A percentile compares a stretch with the other conserved stretches of the same genome.
phyloP scores from a whole-genome alignment of 2,113 vertebrate genomes.

The Gobius niger region DNA sequence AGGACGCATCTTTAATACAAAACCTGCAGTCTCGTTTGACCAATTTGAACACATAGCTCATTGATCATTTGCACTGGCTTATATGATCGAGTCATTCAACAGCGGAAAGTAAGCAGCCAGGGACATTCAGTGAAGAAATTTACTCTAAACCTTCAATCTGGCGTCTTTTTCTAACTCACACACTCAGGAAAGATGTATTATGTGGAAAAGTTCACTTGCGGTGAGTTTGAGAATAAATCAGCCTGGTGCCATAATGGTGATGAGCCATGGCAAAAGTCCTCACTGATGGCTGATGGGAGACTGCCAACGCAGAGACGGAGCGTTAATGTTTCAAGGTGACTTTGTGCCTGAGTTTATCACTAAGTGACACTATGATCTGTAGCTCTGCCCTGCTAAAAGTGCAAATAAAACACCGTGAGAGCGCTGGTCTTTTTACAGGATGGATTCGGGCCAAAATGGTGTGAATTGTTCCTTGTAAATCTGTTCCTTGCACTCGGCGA shows the following conservation, averaged over 20 bases:
- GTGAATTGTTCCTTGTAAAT: neutral
- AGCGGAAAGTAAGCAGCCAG: no score
- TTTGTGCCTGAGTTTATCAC: constrained; percentile 15
- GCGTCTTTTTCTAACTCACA: neutral
- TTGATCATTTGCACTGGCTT: no score
- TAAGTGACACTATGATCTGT: constrained; percentile 2
- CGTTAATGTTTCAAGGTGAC: constrained; percentile 38
- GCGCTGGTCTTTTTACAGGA: neutral
- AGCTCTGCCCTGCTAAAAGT: constrained; percentile 9
- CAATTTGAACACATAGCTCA: no score
- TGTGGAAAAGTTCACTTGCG: constrained; percentile 15
- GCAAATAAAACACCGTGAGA: neutral
- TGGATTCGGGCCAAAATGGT: neutral
- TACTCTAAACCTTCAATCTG: no score
- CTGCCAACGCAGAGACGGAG: constrained; percentile 23
- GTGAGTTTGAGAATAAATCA: constrained; percentile 7
- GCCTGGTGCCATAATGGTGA: constrained; percentile 1
- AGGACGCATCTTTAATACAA: neutral
- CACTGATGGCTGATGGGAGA: constrained; percentile 17
- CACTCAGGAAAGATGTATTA: neutral
- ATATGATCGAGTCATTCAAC: no score
- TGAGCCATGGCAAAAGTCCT: constrained; percentile 10
- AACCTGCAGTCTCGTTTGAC: neutral
- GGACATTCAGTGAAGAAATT: no score
- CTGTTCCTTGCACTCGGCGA: no score